Evolutionary conservation across 30 jellyfish, hydroid and myxozoan genomes (phyloP).

Genomic region (Hydractinia symbiolongicarpus): DNA sequence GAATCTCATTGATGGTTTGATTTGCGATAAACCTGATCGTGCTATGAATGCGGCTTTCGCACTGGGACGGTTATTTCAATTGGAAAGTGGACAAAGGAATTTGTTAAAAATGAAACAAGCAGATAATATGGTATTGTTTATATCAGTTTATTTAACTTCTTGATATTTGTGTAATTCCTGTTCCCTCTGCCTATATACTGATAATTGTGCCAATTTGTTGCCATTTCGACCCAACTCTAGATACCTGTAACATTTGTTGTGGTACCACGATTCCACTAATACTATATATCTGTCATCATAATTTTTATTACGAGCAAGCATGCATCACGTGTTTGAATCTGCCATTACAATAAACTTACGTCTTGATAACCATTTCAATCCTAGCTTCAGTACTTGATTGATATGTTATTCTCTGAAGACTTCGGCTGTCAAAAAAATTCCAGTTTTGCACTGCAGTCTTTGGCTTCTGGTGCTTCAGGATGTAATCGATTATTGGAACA

Average conservation of each 20-base stretch:
- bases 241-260: background rate
- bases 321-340: background rate
- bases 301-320: too few relatives aligned
- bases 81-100: conserved; percentile 87
- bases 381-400: conserved; percentile 49
- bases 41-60: conserved; percentile 84
- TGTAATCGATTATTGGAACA: conserved; percentile 40
- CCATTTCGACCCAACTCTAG: background rate
- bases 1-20: conserved; percentile 58
- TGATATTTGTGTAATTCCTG: background rate
- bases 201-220: background rate
- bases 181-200: background rate
- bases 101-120: conserved; percentile 64
- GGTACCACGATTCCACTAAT: too few relatives aligned
- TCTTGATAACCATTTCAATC: background rate
- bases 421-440: conserved; percentile 64
- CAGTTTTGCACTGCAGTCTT: conserved; percentile 79
- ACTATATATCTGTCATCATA: too few relatives aligned
- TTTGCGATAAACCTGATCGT: conserved; percentile 46
- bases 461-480: conserved; percentile 77
- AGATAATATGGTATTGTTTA: conserved; percentile 69
- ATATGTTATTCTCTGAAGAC: conserved; percentile 48
- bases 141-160: too few relatives aligned
- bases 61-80: conserved; percentile 67
- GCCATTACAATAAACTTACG: background rate